phyloP scores from a whole-genome alignment of 2,888 invertebrate species.

The Lydus trimaculatus region DNA sequence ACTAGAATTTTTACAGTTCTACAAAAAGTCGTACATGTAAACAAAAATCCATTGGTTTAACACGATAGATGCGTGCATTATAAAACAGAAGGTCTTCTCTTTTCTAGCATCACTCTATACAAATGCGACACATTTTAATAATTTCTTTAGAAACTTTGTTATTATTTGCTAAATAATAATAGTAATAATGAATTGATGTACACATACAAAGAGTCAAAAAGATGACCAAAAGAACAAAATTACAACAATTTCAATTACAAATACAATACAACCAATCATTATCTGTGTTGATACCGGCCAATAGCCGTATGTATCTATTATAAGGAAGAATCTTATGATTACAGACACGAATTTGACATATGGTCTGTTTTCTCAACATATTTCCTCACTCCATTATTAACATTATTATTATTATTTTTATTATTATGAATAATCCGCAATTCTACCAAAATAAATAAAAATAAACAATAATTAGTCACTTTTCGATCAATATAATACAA shows the following conservation, averaged over 20 bases:
- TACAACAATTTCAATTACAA: background rate
- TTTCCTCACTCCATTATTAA: slow-evolving; percentile 12
- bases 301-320: slow-evolving; percentile 8
- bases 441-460: background rate
- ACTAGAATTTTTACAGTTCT: slow-evolving; percentile 47
- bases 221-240: background rate
- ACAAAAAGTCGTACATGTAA: slow-evolving; percentile 46
- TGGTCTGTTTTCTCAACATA: slow-evolving; percentile 33
- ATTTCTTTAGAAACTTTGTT: background rate
- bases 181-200: background rate
- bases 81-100: slow-evolving; percentile 1
- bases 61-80: slow-evolving; percentile 9
- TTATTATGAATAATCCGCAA: background rate
- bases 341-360: slow-evolving; percentile 28
- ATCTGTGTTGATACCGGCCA: slow-evolving; percentile 19
- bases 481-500: background rate
- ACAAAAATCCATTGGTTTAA: slow-evolving; percentile 38
- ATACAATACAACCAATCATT: slow-evolving; percentile 28
- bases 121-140: background rate
- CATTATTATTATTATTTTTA: too few relatives aligned
- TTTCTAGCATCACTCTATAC: too few relatives aligned
- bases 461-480: background rate
- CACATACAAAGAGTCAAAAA: background rate
- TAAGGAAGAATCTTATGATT: slow-evolving; percentile 6
- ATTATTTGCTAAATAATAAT: background rate